Base-by-base conservation (phyloP, 2,888 invertebrate genomes). In the Amphipoea oculea region DNA sequence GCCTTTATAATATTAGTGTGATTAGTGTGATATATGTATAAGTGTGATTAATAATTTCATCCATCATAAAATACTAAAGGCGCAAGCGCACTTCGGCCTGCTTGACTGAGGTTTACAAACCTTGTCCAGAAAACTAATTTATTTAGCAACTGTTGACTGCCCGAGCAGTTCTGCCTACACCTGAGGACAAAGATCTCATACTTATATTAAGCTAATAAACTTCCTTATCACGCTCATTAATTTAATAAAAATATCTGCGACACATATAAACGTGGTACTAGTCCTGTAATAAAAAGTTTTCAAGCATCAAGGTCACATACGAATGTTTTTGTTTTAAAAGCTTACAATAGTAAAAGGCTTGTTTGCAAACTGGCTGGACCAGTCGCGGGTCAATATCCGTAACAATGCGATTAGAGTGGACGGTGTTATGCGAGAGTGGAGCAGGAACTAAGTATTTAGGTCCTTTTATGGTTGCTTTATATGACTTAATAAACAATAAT, bases 381-480 rank as follows among this genome's bases (percentile, higher is more conserved):
- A 74, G 73, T 71, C 6, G 51, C 77, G 67, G 89, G 88, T 89
- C 84, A 88, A 86, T 84, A 88, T 88, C 82, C 88, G 86, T 84
- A 89, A 78, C 73, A 86, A 80, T 74, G 54, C 23, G 72, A 73
- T 75, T 76, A 65, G 66, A 70, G 9, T 12, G 78, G 69, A 76
- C 36, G 45, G 67, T 14, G 0, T 81, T 82, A 79, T 78, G 68
- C 54, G 36, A 79, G 42, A 80, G 5, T 1, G 29, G 42, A 67
- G 17, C 77, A 78, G 48, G 72, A 84, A 87, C 36, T 85, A 0
- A 4, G 1, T n/a, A 2, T 20, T 17, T 62, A 48, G 14, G 14
- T 48, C 14, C 48, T 48, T 48, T 48, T 48, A 48, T 14, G 14
- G 14, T 14, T 14, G 0, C 14, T 48, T 48, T 14, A 48, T 48